A percentile compares a stretch with the other conserved stretches of the same genome.
Evolutionary conservation across 2,888 invertebrate genomes (phyloP).

Genomic region (Aspidapion aeneum): DNA sequence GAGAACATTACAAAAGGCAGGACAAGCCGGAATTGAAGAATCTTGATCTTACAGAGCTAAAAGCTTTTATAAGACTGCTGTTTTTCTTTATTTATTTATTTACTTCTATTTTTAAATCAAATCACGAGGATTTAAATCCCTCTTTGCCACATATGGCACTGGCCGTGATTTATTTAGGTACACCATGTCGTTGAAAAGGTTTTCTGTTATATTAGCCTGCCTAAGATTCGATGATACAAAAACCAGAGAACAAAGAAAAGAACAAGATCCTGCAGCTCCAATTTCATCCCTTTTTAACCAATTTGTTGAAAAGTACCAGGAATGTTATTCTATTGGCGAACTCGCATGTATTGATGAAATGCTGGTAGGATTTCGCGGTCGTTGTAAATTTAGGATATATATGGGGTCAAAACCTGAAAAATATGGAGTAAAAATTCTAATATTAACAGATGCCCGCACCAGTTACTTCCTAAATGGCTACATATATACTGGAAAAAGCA

Average conservation of each 20-base stretch:
- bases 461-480: conserved; percentile 7
- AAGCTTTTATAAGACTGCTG: conserved; percentile 27
- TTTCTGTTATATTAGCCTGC: conserved; percentile 22
- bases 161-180: conserved; percentile 28
- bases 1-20: not conserved
- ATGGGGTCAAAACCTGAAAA: conserved; percentile 12
- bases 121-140: conserved; percentile 24
- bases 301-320: conserved; percentile 24
- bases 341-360: conserved; percentile 19
- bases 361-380: conserved; percentile 10
- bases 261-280: conserved; percentile 22
- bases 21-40: conserved; percentile 11
- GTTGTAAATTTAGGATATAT: conserved; percentile 10
- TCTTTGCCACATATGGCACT: conserved; percentile 30
- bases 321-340: conserved; percentile 16
- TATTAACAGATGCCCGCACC: conserved; percentile 7
- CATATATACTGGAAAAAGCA: conserved; percentile 3
- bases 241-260: conserved; percentile 19
- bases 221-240: conserved; percentile 30
- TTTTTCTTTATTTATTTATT: too few species aligned
- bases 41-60: conserved; percentile 24
- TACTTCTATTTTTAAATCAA: conserved; percentile 27
- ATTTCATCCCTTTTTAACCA: conserved; percentile 21
- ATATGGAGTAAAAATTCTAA: conserved; percentile 12
- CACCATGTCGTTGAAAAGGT: conserved; percentile 26